phyloP scores from a whole-genome alignment of 23 tunicate genomes.

The Trididemnum clinides region DNA sequence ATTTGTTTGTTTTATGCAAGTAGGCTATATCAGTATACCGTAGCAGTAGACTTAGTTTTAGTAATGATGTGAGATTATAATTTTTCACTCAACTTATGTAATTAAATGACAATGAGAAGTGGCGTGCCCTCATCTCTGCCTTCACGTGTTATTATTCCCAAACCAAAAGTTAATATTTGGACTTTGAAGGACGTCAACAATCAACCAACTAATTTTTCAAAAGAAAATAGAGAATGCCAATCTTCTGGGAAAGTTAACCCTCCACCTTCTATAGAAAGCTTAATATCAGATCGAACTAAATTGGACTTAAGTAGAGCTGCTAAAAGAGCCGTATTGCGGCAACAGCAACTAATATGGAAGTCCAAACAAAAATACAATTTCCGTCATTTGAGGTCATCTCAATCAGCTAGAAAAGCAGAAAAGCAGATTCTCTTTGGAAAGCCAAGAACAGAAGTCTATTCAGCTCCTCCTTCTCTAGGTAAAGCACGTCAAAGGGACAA shows the following conservation, averaged over 20 bases:
- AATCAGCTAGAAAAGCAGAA: not conserved
- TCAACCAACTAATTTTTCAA: not conserved
- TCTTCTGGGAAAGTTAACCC: not conserved
- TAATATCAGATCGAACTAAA: constrained; percentile 61
- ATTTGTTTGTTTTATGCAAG: no score
- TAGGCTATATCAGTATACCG: no score
- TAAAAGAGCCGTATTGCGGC: constrained; percentile 44
- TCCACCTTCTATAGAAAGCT: not conserved
- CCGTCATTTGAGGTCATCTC: not conserved
- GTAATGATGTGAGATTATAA: no score
- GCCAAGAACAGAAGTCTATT: constrained; percentile 18
- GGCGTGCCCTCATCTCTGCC: not conserved
- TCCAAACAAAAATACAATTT: not conserved
- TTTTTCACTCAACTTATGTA: no score
- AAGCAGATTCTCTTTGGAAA: not conserved
- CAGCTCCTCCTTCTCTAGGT: constrained; percentile 54
- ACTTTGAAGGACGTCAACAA: not conserved
- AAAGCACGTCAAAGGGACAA: not conserved
- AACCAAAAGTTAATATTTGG: constrained; percentile 5
- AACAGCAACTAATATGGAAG: constrained; percentile 31
- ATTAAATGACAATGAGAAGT: not conserved
- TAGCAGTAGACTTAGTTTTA: no score
- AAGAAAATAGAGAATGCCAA: no score
- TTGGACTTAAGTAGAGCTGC: constrained; percentile 73
- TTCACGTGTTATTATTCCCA: not conserved